phyloP scores from a whole-genome alignment of 1,140 invertebrate genomes.

The Hylaeus volcanicus region DNA sequence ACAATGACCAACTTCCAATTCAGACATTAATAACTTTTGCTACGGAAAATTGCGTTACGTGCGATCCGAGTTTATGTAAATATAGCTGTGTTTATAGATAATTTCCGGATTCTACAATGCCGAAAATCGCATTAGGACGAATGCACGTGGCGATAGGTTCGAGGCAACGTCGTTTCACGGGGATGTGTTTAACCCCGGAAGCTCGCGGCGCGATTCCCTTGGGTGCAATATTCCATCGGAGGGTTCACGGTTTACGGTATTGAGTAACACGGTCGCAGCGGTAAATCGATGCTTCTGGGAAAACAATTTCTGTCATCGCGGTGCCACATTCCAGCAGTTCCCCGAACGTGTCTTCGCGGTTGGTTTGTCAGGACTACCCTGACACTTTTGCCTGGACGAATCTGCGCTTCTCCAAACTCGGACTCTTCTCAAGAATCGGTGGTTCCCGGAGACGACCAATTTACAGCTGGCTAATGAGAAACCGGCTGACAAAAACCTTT shows the following conservation, averaged over 20 bases:
- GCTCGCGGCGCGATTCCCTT: conserved; percentile 22
- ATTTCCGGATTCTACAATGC: conserved; percentile 23
- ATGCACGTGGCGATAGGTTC: background rate
- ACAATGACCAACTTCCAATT: no score
- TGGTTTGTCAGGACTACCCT: no score
- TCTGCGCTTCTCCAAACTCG: no score
- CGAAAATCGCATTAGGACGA: background rate
- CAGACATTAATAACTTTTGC: no score
- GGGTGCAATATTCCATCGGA: conserved; percentile 53
- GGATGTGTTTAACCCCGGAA: conserved; percentile 49
- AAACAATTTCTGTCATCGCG: conserved; percentile 50
- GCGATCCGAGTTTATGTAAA: no score
- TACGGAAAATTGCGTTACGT: no score
- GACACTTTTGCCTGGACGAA: no score
- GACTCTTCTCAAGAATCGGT: background rate
- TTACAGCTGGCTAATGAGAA: background rate
- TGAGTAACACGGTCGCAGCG: conserved; percentile 42
- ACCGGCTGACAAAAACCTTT: no score
- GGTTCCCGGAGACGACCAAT: background rate
- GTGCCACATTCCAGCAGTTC: conserved; percentile 16
- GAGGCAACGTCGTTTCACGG: background rate
- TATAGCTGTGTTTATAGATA: no score
- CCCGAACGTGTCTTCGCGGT: no score
- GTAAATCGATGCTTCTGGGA: conserved; percentile 33
- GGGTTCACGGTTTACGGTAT: conserved; percentile 28